Evolutionary conservation across 2,888 invertebrate species (phyloP).

Genomic region (Catocala fraxini): DNA sequence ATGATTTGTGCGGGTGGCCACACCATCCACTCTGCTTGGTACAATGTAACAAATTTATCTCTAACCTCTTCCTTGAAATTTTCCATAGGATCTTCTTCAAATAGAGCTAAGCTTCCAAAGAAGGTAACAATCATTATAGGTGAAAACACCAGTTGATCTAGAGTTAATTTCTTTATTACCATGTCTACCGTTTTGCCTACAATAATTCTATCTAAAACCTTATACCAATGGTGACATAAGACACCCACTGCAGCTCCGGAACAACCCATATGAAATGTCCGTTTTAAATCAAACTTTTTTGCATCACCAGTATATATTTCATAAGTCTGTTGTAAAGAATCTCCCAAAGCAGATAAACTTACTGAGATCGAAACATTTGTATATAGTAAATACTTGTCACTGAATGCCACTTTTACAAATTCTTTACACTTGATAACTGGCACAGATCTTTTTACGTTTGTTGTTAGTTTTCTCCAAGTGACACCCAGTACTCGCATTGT

Average conservation of each 20-base stretch:
- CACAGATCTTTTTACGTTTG: slow-evolving; percentile 57
- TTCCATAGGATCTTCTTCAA: slow-evolving; percentile 89
- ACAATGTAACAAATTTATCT: slow-evolving; percentile 92
- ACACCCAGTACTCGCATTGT: slow-evolving; percentile 67
- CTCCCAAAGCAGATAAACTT: slow-evolving; percentile 92
- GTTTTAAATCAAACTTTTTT: slow-evolving; percentile 86
- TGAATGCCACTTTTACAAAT: slow-evolving; percentile 84
- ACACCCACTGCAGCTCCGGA: slow-evolving; percentile 94
- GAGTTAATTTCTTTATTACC: slow-evolving; percentile 92
- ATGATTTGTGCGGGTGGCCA: slow-evolving; percentile 98
- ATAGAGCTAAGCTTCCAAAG: slow-evolving; percentile 92
- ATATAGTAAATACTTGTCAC: slow-evolving; percentile 90
- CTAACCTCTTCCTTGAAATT: slow-evolving; percentile 91
- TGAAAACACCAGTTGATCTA: slow-evolving; percentile 96
- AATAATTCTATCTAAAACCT: slow-evolving; percentile 91
- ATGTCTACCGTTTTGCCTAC: slow-evolving; percentile 91
- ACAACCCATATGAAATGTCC: slow-evolving; percentile 93
- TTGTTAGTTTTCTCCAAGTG: slow-evolving; percentile 71
- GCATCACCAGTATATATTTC: slow-evolving; percentile 90
- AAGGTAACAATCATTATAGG: slow-evolving; percentile 94
- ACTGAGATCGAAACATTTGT: slow-evolving; percentile 95
- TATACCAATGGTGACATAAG: slow-evolving; percentile 96
- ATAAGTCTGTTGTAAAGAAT: slow-evolving; percentile 94
- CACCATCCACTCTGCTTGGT: slow-evolving; percentile 96
- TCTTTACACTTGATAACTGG: slow-evolving; percentile 58